Base-by-base conservation (phyloP, 1,140 invertebrate species). In the Plodia interpunctella region DNA sequence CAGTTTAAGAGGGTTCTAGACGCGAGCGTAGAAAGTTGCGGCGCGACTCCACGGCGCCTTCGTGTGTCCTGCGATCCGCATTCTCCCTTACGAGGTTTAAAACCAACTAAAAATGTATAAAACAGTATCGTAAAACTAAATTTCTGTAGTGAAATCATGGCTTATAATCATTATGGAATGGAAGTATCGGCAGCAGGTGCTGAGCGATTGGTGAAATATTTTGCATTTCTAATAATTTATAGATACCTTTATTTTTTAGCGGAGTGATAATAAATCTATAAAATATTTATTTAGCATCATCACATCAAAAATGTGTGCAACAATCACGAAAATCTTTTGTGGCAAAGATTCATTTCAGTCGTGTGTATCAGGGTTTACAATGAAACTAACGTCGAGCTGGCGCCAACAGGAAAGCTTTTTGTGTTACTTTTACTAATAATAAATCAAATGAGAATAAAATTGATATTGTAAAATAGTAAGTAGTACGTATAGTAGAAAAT, bases 21-120 rank as follows among this genome's bases (percentile, higher is more conserved):
- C 83, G 81, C 78, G 66, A 73, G 66, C 71, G 86, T 88, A 88
- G 86, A 88, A 88, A 88, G 86, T 88, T 85, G 84, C 67, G 84
- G 80, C 84, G 86, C 86, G 86, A 86, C 84, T 80, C 65, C 57
- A 59, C 73, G 86, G 86, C 86, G 86, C 86, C 86, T 76, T 73
- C 70, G 74, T 70, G 72, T 78, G 83, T 88, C 86, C 86, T 88
- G 86, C 76, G 79, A 83, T 76, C 76, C 78, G 82, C 80, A 80
- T 83, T 85, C 81, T 81, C 80, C 78, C 76, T 77, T 78, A 66
- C 74, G 70, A 78, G 70, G 68, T 76, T 85, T 78, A 83, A 81
- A 80, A 70, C 72, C 69, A 77, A 79, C 70, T 69, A 83, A 85
- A 81, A 82, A 65, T 59, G 50, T 62, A 64, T 65, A 63, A 73